These are phyloP conservation scores for Rhinichthys osculus DNA, from an alignment of 2,797 vertebrate genomes.

Conservation along the genomic window DNA sequence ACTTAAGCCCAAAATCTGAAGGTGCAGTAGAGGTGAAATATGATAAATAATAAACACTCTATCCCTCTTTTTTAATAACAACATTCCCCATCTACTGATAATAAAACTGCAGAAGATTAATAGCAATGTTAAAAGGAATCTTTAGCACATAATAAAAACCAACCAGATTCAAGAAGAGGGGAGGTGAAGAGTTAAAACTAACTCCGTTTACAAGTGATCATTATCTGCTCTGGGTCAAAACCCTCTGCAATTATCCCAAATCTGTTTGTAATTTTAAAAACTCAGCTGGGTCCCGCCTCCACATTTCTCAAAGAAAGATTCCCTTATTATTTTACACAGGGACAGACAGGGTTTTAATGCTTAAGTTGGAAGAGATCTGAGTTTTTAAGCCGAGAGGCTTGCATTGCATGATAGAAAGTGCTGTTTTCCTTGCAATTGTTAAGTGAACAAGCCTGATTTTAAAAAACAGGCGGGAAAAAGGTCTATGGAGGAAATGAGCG, in stretches of 20 bases:
- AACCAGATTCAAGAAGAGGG: slow-evolving; percentile 53
- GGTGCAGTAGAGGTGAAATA: slow-evolving; percentile 18
- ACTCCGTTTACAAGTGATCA: slow-evolving; percentile 47
- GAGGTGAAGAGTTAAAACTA: slow-evolving; percentile 38
- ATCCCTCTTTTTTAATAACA: slow-evolving; percentile 41
- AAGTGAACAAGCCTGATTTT: slow-evolving; percentile 13
- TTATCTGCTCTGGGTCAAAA: slow-evolving; percentile 59
- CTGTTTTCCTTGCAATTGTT: slow-evolving; percentile 27
- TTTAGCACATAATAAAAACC: slow-evolving; percentile 26
- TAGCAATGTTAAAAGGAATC: slow-evolving; percentile 46
- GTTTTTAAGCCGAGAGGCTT: slow-evolving; percentile 34
- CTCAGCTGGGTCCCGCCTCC: slow-evolving; percentile 39
- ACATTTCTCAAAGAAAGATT: slow-evolving; percentile 47
- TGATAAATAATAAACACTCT: slow-evolving; percentile 33
- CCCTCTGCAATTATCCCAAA: slow-evolving; percentile 56
- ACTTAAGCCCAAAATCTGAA: slow-evolving; percentile 30
- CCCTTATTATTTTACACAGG: slow-evolving; percentile 24
- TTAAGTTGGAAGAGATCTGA: slow-evolving; percentile 46
- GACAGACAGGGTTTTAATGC: slow-evolving; percentile 40
- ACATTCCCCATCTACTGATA: slow-evolving; percentile 23
- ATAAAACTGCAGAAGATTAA: slow-evolving; percentile 44
- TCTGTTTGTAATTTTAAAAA: slow-evolving; percentile 60
- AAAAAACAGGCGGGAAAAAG: slow-evolving; percentile 13
- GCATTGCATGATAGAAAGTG: slow-evolving; percentile 50
- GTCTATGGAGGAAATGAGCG: background rate